Evolutionary conservation across 2,888 invertebrate genomes (phyloP).

Genomic region (Scrobipalpa atriplicella): DNA sequence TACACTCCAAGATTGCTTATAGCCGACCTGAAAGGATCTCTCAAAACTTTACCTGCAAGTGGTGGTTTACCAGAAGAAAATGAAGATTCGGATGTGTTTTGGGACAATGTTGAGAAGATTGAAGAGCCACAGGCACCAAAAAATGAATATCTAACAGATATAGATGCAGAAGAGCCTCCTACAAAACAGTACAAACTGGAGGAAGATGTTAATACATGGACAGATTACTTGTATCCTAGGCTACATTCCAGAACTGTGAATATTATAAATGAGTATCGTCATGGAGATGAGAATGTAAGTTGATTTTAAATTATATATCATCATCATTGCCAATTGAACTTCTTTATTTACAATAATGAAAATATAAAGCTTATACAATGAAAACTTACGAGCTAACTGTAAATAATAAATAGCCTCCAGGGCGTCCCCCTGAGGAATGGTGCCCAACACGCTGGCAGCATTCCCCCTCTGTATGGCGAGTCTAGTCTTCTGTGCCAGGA

Average conservation of each 20-base stretch:
- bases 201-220: conserved; percentile 89
- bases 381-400: too few species aligned
- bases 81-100: conserved; percentile 47
- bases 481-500: too few species aligned
- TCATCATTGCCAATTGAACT: too few species aligned
- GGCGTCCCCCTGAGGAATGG: too few species aligned
- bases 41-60: conserved; percentile 86
- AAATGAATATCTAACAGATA: conserved; percentile 86
- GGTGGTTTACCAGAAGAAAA: conserved; percentile 85
- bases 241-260: conserved; percentile 92
- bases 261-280: conserved; percentile 87
- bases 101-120: conserved; percentile 84
- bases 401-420: too few species aligned
- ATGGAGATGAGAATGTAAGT: conserved; percentile 79
- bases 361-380: too few species aligned
- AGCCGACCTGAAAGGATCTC: conserved; percentile 90
- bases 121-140: conserved; percentile 81
- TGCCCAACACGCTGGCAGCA: too few species aligned
- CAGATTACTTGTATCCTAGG: conserved; percentile 91
- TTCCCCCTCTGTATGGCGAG: too few species aligned
- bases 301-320: background rate
- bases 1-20: conserved; percentile 93
- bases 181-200: conserved; percentile 84
- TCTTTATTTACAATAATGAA: too few species aligned
- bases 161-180: conserved; percentile 74